Evolutionary conservation across 2,888 invertebrate species (phyloP).

Genomic region (Anaspis maculata): DNA sequence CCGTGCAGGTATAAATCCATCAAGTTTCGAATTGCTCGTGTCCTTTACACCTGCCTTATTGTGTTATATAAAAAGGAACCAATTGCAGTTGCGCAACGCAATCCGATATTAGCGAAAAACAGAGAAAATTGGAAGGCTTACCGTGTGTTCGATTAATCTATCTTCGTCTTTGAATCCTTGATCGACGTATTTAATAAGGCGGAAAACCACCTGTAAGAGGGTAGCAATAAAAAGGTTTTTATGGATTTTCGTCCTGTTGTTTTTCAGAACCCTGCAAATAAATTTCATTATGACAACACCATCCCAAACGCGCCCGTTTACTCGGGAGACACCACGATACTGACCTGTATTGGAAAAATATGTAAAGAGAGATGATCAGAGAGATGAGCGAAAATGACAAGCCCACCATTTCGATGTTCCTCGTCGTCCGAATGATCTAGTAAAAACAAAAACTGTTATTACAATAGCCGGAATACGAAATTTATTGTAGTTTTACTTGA

Average conservation of each 20-base stretch:
- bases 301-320: no score
- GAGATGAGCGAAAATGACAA: conserved; percentile 70
- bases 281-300: conserved; percentile 4
- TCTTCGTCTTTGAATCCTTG: conserved; percentile 43
- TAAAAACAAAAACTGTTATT: conserved; percentile 32
- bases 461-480: conserved; percentile 2
- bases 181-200: conserved; percentile 68
- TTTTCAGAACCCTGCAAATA: conserved; percentile 59
- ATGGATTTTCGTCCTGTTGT: conserved; percentile 78
- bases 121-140: no score
- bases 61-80: no score
- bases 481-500: conserved; percentile 22
- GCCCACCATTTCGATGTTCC: conserved; percentile 74
- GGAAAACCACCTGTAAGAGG: conserved; percentile 64
- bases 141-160: conserved; percentile 50
- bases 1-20: no score
- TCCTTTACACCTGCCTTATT: no score
- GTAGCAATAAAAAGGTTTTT: conserved; percentile 78
- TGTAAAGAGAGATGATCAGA: conserved; percentile 64
- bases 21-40: no score
- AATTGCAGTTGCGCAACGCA: no score
- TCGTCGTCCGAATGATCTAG: conserved; percentile 60
- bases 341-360: conserved; percentile 78
- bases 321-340: no score
- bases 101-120: no score